A percentile compares a stretch with the other conserved stretches of the same genome.
Conservation (phyloP, 2,888 invertebrate genomes). For the Sturmia bella region DNA sequence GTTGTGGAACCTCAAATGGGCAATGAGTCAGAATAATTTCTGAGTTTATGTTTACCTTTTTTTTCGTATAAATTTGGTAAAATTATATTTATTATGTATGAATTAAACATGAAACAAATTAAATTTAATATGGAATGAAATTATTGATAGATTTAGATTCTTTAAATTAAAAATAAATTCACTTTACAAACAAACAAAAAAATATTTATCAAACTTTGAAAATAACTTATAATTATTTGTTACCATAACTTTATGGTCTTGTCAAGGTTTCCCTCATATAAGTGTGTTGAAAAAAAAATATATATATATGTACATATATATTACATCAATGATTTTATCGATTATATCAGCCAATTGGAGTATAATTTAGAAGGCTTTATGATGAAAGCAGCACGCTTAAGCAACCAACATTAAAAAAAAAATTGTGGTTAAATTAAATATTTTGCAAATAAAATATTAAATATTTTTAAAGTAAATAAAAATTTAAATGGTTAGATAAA, state of each 20-base stretch:
- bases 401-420: constrained; percentile 2
- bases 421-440: constrained; percentile 34
- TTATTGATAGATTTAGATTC: constrained; percentile 1
- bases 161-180: neutral
- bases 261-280: constrained; percentile 23
- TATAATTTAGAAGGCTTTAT: constrained; percentile 7
- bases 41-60: neutral
- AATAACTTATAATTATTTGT: constrained; percentile 19
- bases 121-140: neutral
- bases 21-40: constrained; percentile 8
- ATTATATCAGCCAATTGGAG: constrained; percentile 45
- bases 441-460: constrained; percentile 17
- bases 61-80: too few relatives aligned
- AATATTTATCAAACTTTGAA: constrained; percentile 22
- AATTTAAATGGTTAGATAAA: constrained; percentile 45
- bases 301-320: too few relatives aligned
- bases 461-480: constrained; percentile 18
- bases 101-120: neutral
- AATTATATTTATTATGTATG: neutral
- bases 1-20: neutral
- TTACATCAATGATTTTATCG: neutral
- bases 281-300: constrained; percentile 9
- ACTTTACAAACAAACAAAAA: neutral
- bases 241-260: constrained; percentile 33
- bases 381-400: neutral